phyloP scores from a whole-genome alignment of 2,797 vertebrate genomes.

The Cirrhinus molitorella region DNA sequence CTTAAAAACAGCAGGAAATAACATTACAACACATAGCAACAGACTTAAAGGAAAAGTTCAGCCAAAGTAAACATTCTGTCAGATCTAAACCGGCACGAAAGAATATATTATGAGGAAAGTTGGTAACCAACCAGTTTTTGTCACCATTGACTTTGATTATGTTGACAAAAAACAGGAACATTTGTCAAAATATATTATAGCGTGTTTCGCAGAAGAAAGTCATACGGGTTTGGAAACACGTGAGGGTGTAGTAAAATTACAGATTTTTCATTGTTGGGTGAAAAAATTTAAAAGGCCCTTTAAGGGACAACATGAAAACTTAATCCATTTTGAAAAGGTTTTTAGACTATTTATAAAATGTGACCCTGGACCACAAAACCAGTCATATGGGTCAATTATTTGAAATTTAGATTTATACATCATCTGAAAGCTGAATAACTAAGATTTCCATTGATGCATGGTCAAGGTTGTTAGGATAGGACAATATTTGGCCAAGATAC shows the following conservation, averaged over 20 bases:
- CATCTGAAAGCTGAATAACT: too few species aligned
- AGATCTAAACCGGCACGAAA: background rate
- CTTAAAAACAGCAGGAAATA: constrained; percentile 4
- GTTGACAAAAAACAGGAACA: background rate
- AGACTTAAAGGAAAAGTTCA: background rate
- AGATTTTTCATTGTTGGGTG: background rate
- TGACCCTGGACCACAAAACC: too few species aligned
- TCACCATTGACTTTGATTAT: background rate
- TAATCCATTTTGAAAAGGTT: background rate
- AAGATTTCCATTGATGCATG: too few species aligned
- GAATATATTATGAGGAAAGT: background rate
- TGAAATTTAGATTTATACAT: too few species aligned
- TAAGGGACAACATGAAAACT: background rate
- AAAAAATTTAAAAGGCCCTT: background rate
- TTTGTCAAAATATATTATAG: background rate
- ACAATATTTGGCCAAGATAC: too few species aligned
- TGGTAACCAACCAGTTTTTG: background rate
- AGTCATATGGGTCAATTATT: too few species aligned
- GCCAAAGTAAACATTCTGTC: background rate
- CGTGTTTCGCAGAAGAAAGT: background rate
- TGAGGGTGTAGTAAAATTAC: too few species aligned
- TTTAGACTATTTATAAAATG: background rate
- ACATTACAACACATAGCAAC: background rate
- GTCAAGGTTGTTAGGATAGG: too few species aligned
- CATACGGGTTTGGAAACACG: background rate